phyloP scores from a whole-genome alignment of 2,797 vertebrate species.

The Hippoglossus hippoglossus region DNA sequence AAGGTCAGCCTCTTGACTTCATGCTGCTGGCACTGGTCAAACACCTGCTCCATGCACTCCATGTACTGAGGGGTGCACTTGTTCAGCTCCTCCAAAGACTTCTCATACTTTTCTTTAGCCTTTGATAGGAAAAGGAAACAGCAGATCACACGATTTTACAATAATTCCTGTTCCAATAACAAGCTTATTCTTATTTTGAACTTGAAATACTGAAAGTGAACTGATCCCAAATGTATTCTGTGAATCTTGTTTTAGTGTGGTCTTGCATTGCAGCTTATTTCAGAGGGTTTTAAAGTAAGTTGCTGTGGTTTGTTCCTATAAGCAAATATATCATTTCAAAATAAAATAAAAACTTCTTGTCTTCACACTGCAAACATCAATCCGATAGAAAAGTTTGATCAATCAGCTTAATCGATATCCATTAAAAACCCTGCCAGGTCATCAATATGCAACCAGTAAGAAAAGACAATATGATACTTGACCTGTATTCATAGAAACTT shows the following conservation, averaged over 20 bases:
- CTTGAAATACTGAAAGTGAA: neutral
- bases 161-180: neutral
- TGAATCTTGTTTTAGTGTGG: too few relatives aligned
- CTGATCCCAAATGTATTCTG: too few relatives aligned
- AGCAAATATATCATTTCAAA: too few relatives aligned
- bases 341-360: too few relatives aligned
- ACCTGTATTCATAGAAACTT: neutral
- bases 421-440: slow-evolving; percentile 13
- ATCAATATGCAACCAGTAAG: neutral
- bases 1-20: slow-evolving; percentile 96
- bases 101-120: slow-evolving; percentile 98
- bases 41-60: slow-evolving; percentile 97
- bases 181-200: neutral
- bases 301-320: too few relatives aligned
- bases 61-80: slow-evolving; percentile 95
- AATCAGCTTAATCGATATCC: slow-evolving; percentile 7
- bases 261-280: too few relatives aligned
- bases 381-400: neutral
- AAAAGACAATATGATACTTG: neutral
- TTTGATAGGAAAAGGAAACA: slow-evolving; percentile 56
- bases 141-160: neutral
- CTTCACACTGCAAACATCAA: too few relatives aligned
- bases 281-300: too few relatives aligned
- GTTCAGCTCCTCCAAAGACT: slow-evolving; percentile 93
- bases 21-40: slow-evolving; percentile 98